Evolutionary conservation across 1,140 invertebrate species (phyloP).

Genomic region (Cotesia typhae): DNA sequence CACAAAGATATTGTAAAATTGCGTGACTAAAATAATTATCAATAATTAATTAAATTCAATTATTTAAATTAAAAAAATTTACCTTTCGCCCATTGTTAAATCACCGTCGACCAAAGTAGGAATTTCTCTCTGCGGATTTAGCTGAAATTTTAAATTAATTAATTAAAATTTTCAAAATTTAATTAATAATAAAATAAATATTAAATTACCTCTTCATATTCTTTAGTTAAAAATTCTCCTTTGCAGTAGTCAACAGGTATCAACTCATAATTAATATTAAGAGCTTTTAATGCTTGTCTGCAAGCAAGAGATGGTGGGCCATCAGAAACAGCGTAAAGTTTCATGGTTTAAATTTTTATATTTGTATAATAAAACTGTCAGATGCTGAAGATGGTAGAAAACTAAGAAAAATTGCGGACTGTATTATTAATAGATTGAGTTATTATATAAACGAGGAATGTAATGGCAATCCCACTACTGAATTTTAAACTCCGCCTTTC

Average conservation of each 20-base stretch:
- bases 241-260: slow-evolving; percentile 74
- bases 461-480: too few relatives aligned
- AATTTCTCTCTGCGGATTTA: slow-evolving; percentile 83
- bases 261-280: slow-evolving; percentile 72
- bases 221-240: slow-evolving; percentile 76
- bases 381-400: too few relatives aligned
- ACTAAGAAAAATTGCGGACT: too few relatives aligned
- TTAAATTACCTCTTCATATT: slow-evolving; percentile 72
- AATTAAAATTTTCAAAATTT: slow-evolving; percentile 26
- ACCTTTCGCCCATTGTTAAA: slow-evolving; percentile 76
- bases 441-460: too few relatives aligned
- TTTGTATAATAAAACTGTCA: too few relatives aligned
- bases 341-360: slow-evolving; percentile 58
- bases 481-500: too few relatives aligned
- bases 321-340: slow-evolving; percentile 77
- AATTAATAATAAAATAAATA: slow-evolving; percentile 4
- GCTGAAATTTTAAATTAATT: slow-evolving; percentile 62
- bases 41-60: neutral
- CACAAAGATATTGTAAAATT: slow-evolving; percentile 80
- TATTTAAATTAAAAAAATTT: slow-evolving; percentile 23
- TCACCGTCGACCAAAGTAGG: slow-evolving; percentile 79
- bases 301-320: slow-evolving; percentile 79
- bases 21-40: slow-evolving; percentile 69
- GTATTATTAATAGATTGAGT: too few relatives aligned
- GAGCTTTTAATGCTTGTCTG: slow-evolving; percentile 71